Percentiles rank a stretch among this genome's conserved stretches.
Evolutionary conservation across 2,113 vertebrate genomes (phyloP).

Genomic region (Rutilus rutilus): DNA sequence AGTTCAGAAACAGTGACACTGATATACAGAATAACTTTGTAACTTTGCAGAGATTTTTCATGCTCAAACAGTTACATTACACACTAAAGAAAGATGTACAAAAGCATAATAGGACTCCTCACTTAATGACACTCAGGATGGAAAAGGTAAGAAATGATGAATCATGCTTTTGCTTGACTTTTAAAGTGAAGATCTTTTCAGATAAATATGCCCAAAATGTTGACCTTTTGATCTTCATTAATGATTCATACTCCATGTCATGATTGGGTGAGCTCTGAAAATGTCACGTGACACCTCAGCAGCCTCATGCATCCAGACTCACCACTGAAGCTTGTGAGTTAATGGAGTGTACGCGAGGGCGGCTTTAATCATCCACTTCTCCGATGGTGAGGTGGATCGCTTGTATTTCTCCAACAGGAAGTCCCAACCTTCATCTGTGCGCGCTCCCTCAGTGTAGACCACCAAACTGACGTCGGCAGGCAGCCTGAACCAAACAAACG

Average conservation of each 20-base stretch:
- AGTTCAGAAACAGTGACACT: too few relatives aligned
- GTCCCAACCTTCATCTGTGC: constrained; percentile 83
- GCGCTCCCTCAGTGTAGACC: constrained; percentile 83
- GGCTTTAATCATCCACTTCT: constrained; percentile 78
- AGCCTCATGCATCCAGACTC: constrained; percentile 34
- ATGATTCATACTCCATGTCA: not conserved
- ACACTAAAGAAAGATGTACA: too few relatives aligned
- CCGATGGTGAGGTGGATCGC: constrained; percentile 70
- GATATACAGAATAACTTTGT: too few relatives aligned
- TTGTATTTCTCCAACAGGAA: constrained; percentile 85
- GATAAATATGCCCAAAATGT: too few relatives aligned
- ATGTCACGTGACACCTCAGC: not conserved
- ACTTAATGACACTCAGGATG: not conserved
- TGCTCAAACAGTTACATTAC: too few relatives aligned
- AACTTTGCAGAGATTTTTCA: too few relatives aligned
- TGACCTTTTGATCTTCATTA: not conserved
- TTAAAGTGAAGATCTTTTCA: too few relatives aligned
- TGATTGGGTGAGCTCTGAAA: not conserved
- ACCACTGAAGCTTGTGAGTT: constrained; percentile 83
- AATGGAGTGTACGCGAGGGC: constrained; percentile 77
- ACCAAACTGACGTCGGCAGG: constrained; percentile 83
- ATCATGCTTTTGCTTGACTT: not conserved
- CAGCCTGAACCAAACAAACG: constrained; percentile 71
- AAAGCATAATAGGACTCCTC: too few relatives aligned
- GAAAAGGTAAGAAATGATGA: not conserved